Conservation (phyloP, 2,888 invertebrate species). For the Adela reaumurella region DNA sequence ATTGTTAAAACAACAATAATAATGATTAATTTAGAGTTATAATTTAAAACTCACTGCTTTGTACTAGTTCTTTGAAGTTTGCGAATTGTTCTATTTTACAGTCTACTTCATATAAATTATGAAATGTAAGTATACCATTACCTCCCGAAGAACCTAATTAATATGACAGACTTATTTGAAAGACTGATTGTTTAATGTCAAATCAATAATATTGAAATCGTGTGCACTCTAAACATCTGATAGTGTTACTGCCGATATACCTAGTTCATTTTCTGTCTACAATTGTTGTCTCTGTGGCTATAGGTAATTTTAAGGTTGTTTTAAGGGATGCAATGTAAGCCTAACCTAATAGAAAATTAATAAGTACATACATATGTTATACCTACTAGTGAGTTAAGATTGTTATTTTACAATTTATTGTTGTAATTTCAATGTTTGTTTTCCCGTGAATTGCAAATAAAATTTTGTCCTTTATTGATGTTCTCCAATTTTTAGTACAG, state of each 20-base stretch:
- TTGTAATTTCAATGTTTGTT: not conserved
- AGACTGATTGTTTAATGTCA: not conserved
- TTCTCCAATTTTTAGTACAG: too few relatives aligned
- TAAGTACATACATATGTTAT: not conserved
- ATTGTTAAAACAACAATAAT: too few relatives aligned
- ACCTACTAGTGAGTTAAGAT: conserved; percentile 2
- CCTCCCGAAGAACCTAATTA: too few relatives aligned
- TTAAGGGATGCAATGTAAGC: not conserved
- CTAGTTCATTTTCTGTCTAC: not conserved
- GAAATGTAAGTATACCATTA: too few relatives aligned
- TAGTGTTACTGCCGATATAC: not conserved
- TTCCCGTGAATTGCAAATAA: not conserved
- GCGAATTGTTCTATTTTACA: too few relatives aligned
- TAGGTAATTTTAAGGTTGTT: too few relatives aligned
- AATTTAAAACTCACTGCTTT: too few relatives aligned
- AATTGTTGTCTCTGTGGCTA: too few relatives aligned
- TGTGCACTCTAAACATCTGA: not conserved
- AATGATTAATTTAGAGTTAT: too few relatives aligned
- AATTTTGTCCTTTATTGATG: not conserved
- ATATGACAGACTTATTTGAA: not conserved
- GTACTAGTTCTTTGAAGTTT: too few relatives aligned
- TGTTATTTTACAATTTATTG: conserved; percentile 8
- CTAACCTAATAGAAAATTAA: not conserved
- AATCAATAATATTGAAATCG: not conserved
- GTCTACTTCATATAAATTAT: too few relatives aligned